phyloP scores from a whole-genome alignment of 2,797 vertebrate genomes.

The Tolypeutes matacus region DNA sequence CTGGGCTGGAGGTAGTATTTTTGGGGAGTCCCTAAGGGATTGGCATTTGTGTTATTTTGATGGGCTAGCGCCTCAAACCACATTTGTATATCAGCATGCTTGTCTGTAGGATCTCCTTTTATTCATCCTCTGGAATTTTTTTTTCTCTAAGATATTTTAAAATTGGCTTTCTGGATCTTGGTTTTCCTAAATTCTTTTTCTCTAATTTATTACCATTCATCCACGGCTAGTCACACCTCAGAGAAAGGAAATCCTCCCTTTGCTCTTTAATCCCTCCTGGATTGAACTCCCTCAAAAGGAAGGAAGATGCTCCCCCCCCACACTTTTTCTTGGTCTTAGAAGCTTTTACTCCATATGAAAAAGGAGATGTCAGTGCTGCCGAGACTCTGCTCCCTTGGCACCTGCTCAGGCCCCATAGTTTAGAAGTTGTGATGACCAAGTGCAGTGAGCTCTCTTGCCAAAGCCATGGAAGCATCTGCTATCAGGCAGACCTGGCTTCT shows the following conservation, averaged over 20 bases:
- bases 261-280: not conserved
- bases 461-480: not conserved
- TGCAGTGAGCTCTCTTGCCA: not conserved
- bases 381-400: not conserved
- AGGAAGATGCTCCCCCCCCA: not conserved
- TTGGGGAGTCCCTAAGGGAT: not conserved
- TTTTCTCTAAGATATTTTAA: constrained; percentile 2
- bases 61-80: not conserved
- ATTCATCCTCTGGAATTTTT: not conserved
- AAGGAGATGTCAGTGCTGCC: not conserved
- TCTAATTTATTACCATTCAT: constrained; percentile 26
- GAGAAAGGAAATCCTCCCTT: not conserved
- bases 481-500: not conserved
- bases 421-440: not conserved
- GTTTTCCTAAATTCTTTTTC: not conserved
- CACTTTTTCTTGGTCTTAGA: not conserved
- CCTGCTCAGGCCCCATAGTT: not conserved
- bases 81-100: not conserved
- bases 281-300: not conserved
- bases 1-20: not conserved
- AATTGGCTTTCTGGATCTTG: not conserved
- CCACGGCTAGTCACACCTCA: not conserved
- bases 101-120: not conserved
- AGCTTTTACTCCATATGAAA: not conserved
- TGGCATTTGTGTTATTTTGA: not conserved